Evolutionary conservation across 2,797 vertebrate species (phyloP).

Genomic region (Tangara arthus): DNA sequence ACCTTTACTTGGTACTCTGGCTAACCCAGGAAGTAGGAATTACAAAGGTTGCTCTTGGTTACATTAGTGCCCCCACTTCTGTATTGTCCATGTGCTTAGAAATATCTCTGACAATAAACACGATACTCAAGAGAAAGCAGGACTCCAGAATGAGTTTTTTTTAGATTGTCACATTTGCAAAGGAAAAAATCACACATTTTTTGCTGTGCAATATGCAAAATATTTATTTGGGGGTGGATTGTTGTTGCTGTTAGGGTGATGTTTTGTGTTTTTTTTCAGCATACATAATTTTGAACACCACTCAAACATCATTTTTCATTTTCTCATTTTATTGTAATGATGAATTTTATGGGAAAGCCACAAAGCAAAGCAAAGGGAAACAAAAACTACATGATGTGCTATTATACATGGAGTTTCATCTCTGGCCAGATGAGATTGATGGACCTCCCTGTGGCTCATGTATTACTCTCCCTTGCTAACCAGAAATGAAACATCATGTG

Average conservation of each 20-base stretch:
- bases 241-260: neutral
- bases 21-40: neutral
- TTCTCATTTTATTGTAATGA: neutral
- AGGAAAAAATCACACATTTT: neutral
- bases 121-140: neutral
- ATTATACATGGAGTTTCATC: neutral
- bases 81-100: neutral
- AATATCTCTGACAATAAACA: neutral
- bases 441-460: neutral
- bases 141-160: neutral
- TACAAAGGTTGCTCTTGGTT: neutral
- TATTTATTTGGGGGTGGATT: neutral
- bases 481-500: conserved; percentile 30
- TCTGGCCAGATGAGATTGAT: conserved; percentile 42
- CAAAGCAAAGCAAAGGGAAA: conserved; percentile 23
- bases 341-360: neutral
- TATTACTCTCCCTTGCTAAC: conserved; percentile 20
- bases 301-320: neutral
- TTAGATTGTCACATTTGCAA: neutral
- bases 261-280: neutral
- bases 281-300: neutral
- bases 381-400: conserved; percentile 1
- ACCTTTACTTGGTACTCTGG: neutral
- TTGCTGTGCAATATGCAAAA: neutral
- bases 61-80: fast-evolving